Evolutionary conservation across 1,140 invertebrate species (phyloP).

Genomic region (Drosophila truncata): DNA sequence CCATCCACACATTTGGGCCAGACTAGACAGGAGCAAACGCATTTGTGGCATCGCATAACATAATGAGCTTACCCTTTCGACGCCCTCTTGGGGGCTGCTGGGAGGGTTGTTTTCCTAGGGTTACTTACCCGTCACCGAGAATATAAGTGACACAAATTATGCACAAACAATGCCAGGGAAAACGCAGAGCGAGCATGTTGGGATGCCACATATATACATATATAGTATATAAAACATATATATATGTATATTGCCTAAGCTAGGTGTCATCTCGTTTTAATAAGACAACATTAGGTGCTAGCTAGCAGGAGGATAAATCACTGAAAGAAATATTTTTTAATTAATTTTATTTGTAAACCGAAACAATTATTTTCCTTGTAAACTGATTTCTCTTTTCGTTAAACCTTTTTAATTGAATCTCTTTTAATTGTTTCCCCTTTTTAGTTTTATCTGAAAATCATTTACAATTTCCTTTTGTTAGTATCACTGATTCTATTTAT

Average conservation of each 20-base stretch:
- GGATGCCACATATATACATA: background rate
- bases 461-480: background rate
- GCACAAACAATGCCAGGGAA: constrained; percentile 34
- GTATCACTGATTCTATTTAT: background rate
- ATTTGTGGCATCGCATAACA: constrained; percentile 39
- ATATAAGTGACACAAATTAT: constrained; percentile 41
- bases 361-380: background rate
- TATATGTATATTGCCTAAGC: constrained; percentile 14
- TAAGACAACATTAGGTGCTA: constrained; percentile 42
- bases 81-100: background rate
- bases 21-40: constrained; percentile 21
- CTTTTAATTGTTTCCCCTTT: background rate
- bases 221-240: too few species aligned
- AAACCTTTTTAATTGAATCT: background rate
- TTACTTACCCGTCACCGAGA: constrained; percentile 21
- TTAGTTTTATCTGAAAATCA: background rate
- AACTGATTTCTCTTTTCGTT: background rate
- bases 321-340: background rate
- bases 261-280: constrained; percentile 55
- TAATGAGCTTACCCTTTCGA: constrained; percentile 47
- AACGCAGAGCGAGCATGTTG: constrained; percentile 12
- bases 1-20: background rate
- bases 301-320: background rate
- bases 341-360: background rate
- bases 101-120: constrained; percentile 2